Evolutionary conservation across 2,113 vertebrate genomes (phyloP).

Genomic region (Phrynosoma platyrhinos): DNA sequence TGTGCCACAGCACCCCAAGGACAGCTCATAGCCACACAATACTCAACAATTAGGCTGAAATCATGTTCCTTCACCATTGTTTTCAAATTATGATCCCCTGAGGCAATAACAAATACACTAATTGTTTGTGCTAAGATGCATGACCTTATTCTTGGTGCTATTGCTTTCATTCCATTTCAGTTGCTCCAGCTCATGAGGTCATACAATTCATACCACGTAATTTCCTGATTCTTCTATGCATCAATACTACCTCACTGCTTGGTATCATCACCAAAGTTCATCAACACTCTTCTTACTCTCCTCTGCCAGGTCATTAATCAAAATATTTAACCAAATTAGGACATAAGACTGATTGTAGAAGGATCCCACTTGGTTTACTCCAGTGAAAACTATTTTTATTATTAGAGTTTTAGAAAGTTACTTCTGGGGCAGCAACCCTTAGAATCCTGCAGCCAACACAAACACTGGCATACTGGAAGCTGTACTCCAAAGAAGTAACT

Average conservation of each 20-base stretch:
- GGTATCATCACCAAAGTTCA: slow-evolving; percentile 8
- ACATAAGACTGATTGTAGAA: not conserved
- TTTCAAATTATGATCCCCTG: slow-evolving; percentile 9
- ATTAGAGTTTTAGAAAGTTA: too few species aligned
- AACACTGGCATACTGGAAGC: too few species aligned
- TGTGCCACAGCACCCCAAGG: not conserved
- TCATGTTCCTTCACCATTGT: slow-evolving; percentile 8
- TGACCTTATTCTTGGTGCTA: slow-evolving; percentile 30
- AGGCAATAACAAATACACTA: slow-evolving; percentile 15
- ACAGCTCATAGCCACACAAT: not conserved
- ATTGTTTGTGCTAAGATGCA: slow-evolving; percentile 10
- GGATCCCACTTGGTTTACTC: not conserved
- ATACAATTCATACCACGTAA: slow-evolving; percentile 4
- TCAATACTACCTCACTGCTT: slow-evolving; percentile 1
- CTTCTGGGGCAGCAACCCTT: too few species aligned
- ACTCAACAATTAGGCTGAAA: slow-evolving; percentile 13
- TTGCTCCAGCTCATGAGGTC: slow-evolving; percentile 29
- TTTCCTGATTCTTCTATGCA: slow-evolving; percentile 32
- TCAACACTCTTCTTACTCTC: not conserved
- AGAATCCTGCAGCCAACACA: too few species aligned
- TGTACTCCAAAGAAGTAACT: too few species aligned
- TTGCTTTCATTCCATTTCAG: slow-evolving; percentile 27
- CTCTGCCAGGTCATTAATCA: not conserved
- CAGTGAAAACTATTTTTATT: not conserved
- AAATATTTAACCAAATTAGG: not conserved